Conservation (phyloP, 2,113 vertebrate genomes). For the Cyprinodon tularosa region DNA sequence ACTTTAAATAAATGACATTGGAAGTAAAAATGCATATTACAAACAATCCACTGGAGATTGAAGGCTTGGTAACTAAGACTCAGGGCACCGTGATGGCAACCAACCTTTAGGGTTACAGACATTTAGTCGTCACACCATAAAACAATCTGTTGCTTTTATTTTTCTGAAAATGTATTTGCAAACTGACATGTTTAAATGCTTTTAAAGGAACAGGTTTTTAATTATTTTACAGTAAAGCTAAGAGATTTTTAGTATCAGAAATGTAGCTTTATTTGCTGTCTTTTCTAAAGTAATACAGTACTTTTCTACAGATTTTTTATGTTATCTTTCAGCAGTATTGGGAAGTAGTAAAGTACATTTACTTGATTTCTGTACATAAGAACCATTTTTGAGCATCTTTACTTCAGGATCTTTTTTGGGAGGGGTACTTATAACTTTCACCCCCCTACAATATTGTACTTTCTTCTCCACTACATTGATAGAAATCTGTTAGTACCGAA, state of each 20-base stretch:
- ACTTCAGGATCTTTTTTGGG: no score
- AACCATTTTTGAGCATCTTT: no score
- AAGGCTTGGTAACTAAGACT: background rate
- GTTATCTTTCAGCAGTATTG: no score
- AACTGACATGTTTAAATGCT: background rate
- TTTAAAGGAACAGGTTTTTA: background rate
- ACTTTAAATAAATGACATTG: background rate
- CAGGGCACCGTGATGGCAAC: background rate
- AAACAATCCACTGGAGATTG: background rate
- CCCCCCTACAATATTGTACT: no score
- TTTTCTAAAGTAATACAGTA: background rate
- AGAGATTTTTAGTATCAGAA: background rate
- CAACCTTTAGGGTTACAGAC: background rate
- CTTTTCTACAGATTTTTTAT: no score
- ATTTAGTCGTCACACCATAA: background rate
- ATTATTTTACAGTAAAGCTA: background rate
- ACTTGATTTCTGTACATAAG: no score
- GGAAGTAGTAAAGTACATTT: no score
- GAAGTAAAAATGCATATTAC: background rate
- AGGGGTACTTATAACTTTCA: no score
- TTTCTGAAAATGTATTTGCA: background rate
- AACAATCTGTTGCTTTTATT: background rate
- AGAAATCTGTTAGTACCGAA: no score
- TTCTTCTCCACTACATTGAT: no score
- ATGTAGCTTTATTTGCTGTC: background rate